Percentiles rank a stretch among this genome's conserved stretches.
Conservation (phyloP, 30 jellyfish, hydroid and myxozoan genomes). For the Chrysaora quinquecirrha region DNA sequence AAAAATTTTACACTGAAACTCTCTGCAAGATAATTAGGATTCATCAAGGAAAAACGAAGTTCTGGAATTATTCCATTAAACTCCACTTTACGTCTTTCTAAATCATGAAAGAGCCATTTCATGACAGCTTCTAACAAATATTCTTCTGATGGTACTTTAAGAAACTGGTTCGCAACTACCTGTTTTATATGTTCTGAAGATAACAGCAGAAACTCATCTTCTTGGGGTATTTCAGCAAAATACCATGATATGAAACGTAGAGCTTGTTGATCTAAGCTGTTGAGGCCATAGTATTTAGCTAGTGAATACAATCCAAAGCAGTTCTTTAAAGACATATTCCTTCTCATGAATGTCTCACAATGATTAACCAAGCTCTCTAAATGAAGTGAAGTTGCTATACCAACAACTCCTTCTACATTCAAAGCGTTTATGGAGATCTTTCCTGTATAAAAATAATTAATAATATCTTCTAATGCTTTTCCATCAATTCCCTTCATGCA, state of each 20-base stretch:
- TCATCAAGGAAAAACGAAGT: constrained; percentile 79
- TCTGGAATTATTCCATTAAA: constrained; percentile 63
- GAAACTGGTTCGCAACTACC: constrained; percentile 71
- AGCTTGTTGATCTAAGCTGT: constrained; percentile 76
- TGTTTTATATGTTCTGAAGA: constrained; percentile 74
- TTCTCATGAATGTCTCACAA: constrained; percentile 90
- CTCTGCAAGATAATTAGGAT: constrained; percentile 57
- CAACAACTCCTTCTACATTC: constrained; percentile 86
- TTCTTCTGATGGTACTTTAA: constrained; percentile 90
- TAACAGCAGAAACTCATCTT: constrained; percentile 67
- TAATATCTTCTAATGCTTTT: constrained; percentile 78
- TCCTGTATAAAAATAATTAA: constrained; percentile 85
- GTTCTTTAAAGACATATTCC: constrained; percentile 78
- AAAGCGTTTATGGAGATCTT: constrained; percentile 43
- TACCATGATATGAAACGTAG: constrained; percentile 88
- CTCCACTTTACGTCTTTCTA: constrained; percentile 48
- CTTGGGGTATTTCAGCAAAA: constrained; percentile 83
- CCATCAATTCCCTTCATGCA: constrained; percentile 81
- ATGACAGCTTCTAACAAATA: constrained; percentile 79
- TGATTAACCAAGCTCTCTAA: constrained; percentile 60
- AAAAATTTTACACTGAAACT: constrained; percentile 73
- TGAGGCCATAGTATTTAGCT: constrained; percentile 80
- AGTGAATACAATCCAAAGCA: constrained; percentile 84
- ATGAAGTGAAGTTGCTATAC: constrained; percentile 67
- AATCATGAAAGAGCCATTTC: constrained; percentile 86